Evolutionary conservation across 2,113 vertebrate species (phyloP), one percentile per base, ranked within the genome.

Genomic region (Rhinoderma darwinii): DNA sequence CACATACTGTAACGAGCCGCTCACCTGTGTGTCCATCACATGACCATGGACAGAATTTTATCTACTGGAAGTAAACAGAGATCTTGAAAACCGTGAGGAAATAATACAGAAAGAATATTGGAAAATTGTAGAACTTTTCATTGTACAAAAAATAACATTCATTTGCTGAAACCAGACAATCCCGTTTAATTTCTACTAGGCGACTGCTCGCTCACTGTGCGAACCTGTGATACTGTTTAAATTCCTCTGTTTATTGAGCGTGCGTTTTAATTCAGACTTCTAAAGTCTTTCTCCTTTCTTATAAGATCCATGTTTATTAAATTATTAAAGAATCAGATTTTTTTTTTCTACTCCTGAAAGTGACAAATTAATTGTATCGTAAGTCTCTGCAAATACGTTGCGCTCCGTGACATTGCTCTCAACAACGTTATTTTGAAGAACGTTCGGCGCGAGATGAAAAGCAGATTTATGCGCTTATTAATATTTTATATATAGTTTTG

Each of bases 351-450:
- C 47, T 84, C 85, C 79, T 89, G 70, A 81, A 88, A 89, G 86
- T 76, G 54, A 56, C 73, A 84, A 75, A 89, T 88, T 84, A 68
- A 87, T 88, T 84, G 77, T 86, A 18, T 89, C 35, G 9, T 88
- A 88, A 86, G 76, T 89, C 88, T 91, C 70, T 85, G 61, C 89
- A 90, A 90, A 86, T 89, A 51, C 75, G 87, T 4, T 86, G 83
- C 84, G 73, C 90, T 22, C 35, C 15, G 10, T 59, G 70, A 75
- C 68, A 76, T 61, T 59, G 37, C 63, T 51, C n/a, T 50, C 63
- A 37, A 83, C 81, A 6, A 68, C 30, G 43, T 83, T 83, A 50
- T 70, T 51, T 83, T 83, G 32, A 70, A 72, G 56, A 81, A 11
- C 59, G 39, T 37, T 83, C 61, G 47, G 41, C n/a, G 43, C 17